These are phyloP conservation scores for Andrena fulva DNA, from an alignment of 2,888 invertebrate genomes.

Conservation along the genomic window DNA sequence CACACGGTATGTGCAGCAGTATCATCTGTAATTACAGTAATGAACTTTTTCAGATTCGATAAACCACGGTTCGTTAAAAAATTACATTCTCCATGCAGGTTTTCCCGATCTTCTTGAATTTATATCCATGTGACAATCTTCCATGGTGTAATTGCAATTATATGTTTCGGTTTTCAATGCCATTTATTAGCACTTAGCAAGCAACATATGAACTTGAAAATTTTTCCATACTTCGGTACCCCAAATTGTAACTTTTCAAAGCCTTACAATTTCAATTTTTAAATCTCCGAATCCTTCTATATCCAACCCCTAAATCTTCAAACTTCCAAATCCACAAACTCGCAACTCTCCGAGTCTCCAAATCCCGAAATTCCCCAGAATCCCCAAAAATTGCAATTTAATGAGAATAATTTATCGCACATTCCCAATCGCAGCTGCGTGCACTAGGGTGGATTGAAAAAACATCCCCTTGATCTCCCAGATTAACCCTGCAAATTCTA, in stretches of 20 bases:
- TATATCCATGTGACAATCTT: too few species aligned
- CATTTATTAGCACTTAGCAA: too few species aligned
- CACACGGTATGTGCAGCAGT: neutral
- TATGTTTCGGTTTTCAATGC: too few species aligned
- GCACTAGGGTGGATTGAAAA: too few species aligned
- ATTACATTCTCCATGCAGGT: neutral
- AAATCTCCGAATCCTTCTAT: neutral
- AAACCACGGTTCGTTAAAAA: neutral
- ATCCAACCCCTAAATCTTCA: neutral
- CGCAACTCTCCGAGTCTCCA: neutral
- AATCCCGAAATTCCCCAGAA: neutral
- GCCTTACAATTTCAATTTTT: neutral
- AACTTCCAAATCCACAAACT: neutral
- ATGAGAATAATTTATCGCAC: too few species aligned
- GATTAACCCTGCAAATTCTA: too few species aligned
- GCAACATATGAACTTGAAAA: too few species aligned
- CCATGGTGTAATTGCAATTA: too few species aligned
- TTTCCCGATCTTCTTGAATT: too few species aligned
- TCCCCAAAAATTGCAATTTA: neutral
- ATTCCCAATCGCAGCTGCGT: too few species aligned
- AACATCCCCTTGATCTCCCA: too few species aligned
- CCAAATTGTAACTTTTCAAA: neutral
- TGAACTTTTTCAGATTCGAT: neutral
- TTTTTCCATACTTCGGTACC: neutral
- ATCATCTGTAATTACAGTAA: neutral